Conservation (phyloP, 2,888 invertebrate species). For the Phymatocera aterrima region DNA sequence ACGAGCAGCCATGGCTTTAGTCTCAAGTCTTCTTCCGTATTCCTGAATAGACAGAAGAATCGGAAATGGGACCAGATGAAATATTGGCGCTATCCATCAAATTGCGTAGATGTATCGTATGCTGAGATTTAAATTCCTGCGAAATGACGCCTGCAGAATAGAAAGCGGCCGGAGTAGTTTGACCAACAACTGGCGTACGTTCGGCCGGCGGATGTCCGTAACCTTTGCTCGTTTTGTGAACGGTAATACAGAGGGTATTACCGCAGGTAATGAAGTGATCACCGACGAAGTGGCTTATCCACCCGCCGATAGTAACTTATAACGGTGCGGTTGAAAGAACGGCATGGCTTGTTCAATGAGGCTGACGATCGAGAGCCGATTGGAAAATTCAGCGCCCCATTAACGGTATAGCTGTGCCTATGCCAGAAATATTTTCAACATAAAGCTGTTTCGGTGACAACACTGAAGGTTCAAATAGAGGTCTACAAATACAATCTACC, state of each 20-base stretch:
- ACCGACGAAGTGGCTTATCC: constrained; percentile 19
- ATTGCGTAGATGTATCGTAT: neutral
- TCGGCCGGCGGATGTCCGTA: constrained; percentile 19
- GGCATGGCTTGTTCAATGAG: neutral
- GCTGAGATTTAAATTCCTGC: neutral
- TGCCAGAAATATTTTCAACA: neutral
- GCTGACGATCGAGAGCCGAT: neutral
- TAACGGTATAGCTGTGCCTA: too few relatives aligned
- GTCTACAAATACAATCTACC: too few relatives aligned
- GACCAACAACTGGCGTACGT: constrained; percentile 25
- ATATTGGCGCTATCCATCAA: neutral
- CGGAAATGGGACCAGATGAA: neutral
- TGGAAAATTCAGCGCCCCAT: neutral
- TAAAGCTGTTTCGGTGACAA: neutral
- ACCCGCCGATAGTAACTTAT: neutral
- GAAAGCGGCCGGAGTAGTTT: constrained; percentile 21
- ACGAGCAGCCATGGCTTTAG: neutral
- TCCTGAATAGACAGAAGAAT: neutral
- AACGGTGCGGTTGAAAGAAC: neutral
- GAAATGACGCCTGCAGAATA: constrained; percentile 31
- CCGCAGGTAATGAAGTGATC: constrained; percentile 36
- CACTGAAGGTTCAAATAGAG: too few relatives aligned
- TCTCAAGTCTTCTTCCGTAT: neutral
- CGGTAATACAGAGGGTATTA: constrained; percentile 35
- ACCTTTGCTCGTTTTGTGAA: constrained; percentile 34